Percentiles rank a stretch among this genome's conserved stretches.
phyloP scores from a whole-genome alignment of 2,888 invertebrate genomes.

The Drosophila leonis region DNA sequence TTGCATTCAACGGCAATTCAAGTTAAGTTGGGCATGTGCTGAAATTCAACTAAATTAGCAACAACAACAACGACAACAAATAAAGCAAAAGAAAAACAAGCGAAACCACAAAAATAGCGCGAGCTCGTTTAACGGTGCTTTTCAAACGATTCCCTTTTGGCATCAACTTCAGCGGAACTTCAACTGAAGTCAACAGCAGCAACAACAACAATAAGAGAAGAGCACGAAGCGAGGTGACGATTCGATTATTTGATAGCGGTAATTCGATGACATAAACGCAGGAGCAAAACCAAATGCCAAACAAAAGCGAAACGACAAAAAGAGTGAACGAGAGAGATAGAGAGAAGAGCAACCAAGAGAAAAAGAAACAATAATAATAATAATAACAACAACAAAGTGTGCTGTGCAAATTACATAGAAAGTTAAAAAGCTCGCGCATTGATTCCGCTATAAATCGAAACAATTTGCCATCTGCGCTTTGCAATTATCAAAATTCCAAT shows the following conservation, averaged over 20 bases:
- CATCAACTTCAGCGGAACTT: constrained; percentile 6
- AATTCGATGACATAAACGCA: constrained; percentile 37
- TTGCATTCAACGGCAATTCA: constrained; percentile 15
- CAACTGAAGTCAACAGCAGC: constrained; percentile 2
- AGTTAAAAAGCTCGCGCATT: constrained; percentile 40
- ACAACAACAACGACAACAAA: no score
- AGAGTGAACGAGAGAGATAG: neutral
- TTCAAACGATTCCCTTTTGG: constrained; percentile 31
- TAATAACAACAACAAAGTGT: constrained; percentile 39
- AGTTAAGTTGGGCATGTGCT: constrained; percentile 30
- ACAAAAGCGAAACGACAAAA: constrained; percentile 2
- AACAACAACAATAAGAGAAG: constrained; percentile 12
- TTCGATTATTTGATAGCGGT: constrained; percentile 38
- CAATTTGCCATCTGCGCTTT: constrained; percentile 27
- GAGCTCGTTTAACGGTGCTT: constrained; percentile 58
- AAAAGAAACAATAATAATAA: constrained; percentile 25
- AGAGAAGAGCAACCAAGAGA: neutral
- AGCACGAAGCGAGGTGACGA: constrained; percentile 32
- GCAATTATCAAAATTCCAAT: constrained; percentile 9
- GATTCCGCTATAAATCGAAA: constrained; percentile 40
- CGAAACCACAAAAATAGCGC: constrained; percentile 30
- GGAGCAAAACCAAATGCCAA: constrained; percentile 31
- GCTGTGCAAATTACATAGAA: constrained; percentile 42
- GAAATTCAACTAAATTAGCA: constrained; percentile 41
- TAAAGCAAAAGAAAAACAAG: no score